Evolutionary conservation across 2,888 invertebrate genomes (phyloP), one percentile per base, ranked within the genome.

Genomic region (Ischnura elegans): DNA sequence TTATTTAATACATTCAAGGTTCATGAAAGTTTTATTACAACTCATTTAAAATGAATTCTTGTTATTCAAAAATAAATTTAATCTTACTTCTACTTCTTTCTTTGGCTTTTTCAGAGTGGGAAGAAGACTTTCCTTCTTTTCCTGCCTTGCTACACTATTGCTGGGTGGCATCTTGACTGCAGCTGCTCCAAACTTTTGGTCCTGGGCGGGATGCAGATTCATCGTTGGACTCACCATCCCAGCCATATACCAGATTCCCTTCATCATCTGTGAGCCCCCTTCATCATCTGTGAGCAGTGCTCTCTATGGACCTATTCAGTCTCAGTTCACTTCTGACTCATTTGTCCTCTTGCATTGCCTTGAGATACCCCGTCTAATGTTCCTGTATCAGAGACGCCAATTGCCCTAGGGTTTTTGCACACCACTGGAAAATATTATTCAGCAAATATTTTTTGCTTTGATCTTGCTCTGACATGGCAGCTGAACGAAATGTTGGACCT

Each of bases 241-340:
- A 5, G 99, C 99, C 0, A 97, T 99, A 84, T 99, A 99, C 96
- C 98, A 99, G 96, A 99, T 99, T 96, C 99, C 99, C 0, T 99
- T 99, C 95, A 99, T 99, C 94, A 98, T 99, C 95, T 98, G 99
- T 99, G 96, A 97, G 97, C 97, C 95, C 43, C 61, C 61, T 90
- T 90, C 90, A 90, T 90, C 90, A 90, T 90, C 90, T 90, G 90
- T 90, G 90, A 90, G 90, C 90, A 90, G 51, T 90, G 90, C 90
- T 90, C 90, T 90, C 55, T 90, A 90, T 90, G 61, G 66, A 90
- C 61, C 66, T 90, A 87, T 61, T 61, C 43, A 55, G 42, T 46
- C 46, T 86, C 86, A 86, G n/a, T 25, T 10, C n/a, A 43, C 25
- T n/a, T 46, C 76, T 76, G 76, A 76, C 36, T 76, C 36, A 76